Base-by-base conservation (phyloP, 2,888 invertebrate species). In the Melitaea athalia region DNA sequence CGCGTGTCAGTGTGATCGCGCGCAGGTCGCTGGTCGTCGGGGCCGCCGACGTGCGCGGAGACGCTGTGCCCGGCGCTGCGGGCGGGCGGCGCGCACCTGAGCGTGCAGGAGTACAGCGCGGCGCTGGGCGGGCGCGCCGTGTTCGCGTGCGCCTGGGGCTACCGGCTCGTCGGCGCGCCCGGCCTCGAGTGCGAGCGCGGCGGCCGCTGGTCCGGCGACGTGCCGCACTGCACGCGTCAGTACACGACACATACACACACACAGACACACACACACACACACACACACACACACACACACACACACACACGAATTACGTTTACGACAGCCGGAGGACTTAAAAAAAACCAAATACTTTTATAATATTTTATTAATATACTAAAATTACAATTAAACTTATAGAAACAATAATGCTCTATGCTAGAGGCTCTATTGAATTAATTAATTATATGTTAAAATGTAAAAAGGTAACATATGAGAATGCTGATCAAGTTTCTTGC, bases 131-230 rank as follows among this genome's bases (percentile, higher is more conserved):
- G 97, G 8, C 94, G 95, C 63, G 96, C 96, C 14, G 94, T 96
- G 76, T 98, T 97, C 91, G 94, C 95, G 74, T 98, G 98, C 83
- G 94, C 96, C 72, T 97, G 96, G 95, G 97, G 97, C 67, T 96
- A 97, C 85, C 93, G 95, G 72, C 93, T 98, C 63, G 93, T 94
- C 63, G 98, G 97, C 12, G 93, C 95, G 59, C 96, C 96, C 8
- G 96, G 95, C 47, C 93, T 97, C 71, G 96, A 95, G 85, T 98
- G 97, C 86, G 95, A 95, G 82, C 94, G 95, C 63, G 95, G 95
- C 83, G 97, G 97, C 68, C 94, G 93, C 72, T 97, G 97, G 97
- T 96, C 96, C 67, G 96, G 96, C 52, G 93, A 94, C 53, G 93
- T 95, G 74, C 97, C 97, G 24, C 93, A 94, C 75, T 98, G 97